phyloP scores from a whole-genome alignment of 2,797 vertebrate species.

The Ibycter americanus region DNA sequence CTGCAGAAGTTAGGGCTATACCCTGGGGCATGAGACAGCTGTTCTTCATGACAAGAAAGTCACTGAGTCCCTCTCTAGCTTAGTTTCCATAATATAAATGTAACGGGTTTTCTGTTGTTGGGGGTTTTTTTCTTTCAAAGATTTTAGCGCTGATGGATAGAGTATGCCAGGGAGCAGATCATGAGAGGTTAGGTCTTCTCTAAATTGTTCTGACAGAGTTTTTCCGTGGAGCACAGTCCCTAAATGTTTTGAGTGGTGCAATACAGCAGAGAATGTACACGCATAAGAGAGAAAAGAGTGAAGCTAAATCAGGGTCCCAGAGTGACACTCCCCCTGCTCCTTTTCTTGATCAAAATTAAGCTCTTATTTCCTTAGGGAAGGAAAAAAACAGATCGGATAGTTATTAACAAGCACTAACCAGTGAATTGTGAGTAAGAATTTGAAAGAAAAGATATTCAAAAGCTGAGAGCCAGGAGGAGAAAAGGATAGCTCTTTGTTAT shows the following conservation, averaged over 20 bases:
- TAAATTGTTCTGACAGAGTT: neutral
- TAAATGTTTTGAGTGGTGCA: neutral
- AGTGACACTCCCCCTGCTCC: neutral
- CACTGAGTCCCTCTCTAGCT: neutral
- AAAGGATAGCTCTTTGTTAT: neutral
- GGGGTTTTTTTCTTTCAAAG: neutral
- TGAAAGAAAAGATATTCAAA: neutral
- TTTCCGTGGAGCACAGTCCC: neutral
- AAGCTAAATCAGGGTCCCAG: neutral
- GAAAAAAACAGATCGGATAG: neutral
- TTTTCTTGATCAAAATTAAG: constrained; percentile 22
- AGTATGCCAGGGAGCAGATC: neutral
- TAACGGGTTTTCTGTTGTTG: neutral
- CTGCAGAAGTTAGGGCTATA: neutral
- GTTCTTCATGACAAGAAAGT: neutral
- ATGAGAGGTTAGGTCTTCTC: neutral
- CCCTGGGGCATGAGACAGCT: neutral
- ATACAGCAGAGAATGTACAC: neutral
- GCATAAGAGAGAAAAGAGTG: neutral
- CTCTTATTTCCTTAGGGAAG: constrained; percentile 13
- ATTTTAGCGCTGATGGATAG: neutral
- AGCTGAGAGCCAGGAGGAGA: neutral
- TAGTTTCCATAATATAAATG: neutral
- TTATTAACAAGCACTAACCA: constrained; percentile 1
- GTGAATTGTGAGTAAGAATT: constrained; percentile 22